phyloP scores from a whole-genome alignment of 2,888 invertebrate species.

The Linyphia triangularis region DNA sequence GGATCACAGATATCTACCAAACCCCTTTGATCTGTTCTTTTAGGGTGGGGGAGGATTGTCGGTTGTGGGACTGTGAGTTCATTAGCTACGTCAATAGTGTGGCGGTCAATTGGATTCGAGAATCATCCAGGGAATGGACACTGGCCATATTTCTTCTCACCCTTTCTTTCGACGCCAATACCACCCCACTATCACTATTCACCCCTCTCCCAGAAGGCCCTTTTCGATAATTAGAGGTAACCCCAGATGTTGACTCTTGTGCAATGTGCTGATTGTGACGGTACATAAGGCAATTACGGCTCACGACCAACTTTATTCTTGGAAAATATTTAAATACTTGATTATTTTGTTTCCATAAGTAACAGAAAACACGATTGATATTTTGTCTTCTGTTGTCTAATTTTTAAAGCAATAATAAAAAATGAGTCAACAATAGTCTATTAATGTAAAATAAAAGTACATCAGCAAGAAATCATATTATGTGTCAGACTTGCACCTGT shows the following conservation, averaged over 20 bases:
- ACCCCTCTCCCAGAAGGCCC: too few relatives aligned
- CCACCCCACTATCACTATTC: not conserved
- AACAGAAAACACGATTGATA: too few relatives aligned
- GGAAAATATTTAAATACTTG: too few relatives aligned
- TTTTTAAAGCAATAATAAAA: too few relatives aligned
- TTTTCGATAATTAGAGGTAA: not conserved
- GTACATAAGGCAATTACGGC: not conserved
- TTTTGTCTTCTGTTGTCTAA: too few relatives aligned
- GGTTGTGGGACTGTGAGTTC: conserved; percentile 56
- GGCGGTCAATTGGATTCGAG: conserved; percentile 70
- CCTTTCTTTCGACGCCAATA: conserved; percentile 28
- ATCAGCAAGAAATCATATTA: too few relatives aligned
- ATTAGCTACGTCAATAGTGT: conserved; percentile 70
- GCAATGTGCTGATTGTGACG: not conserved
- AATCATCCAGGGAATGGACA: conserved; percentile 68
- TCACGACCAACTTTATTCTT: too few relatives aligned
- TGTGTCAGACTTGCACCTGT: too few relatives aligned
- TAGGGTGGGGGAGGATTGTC: conserved; percentile 11
- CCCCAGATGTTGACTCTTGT: not conserved
- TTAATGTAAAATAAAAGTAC: too few relatives aligned
- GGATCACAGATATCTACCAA: not conserved
- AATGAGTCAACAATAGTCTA: too few relatives aligned
- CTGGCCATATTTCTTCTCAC: conserved; percentile 57
- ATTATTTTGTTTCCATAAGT: too few relatives aligned
- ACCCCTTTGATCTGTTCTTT: not conserved